Conservation (phyloP, 2,113 vertebrate species). For the Burhinus oedicnemus region DNA sequence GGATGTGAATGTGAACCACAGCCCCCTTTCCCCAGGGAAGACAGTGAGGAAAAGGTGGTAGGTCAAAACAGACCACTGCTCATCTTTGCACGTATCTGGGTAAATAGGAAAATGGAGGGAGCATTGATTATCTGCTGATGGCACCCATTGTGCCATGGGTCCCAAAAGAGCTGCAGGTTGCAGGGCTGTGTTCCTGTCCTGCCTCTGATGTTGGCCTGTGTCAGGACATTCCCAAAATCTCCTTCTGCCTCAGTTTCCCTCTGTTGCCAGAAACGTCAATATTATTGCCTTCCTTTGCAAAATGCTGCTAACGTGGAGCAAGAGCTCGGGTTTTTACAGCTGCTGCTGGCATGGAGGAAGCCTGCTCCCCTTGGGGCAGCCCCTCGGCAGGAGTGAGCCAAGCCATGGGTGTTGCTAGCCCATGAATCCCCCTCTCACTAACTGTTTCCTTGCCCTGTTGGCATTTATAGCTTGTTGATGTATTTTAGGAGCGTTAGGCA, state of each 20-base stretch:
- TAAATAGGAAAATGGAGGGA: not conserved
- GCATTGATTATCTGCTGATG: not conserved
- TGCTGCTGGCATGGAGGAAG: not conserved
- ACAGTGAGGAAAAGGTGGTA: not conserved
- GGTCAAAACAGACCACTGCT: not conserved
- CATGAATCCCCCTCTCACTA: not conserved
- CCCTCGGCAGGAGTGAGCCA: fast-evolving
- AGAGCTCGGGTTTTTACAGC: not conserved
- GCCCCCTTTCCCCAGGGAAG: not conserved
- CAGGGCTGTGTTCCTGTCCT: not conserved
- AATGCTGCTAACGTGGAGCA: not conserved
- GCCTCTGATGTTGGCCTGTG: not conserved
- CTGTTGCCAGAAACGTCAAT: not conserved
- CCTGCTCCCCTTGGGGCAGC: not conserved
- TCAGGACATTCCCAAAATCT: not conserved
- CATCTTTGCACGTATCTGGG: not conserved
- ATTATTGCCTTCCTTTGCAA: not conserved
- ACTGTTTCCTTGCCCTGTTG: not conserved
- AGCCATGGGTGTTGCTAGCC: not conserved
- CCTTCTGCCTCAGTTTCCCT: not conserved
- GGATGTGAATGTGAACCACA: not conserved
- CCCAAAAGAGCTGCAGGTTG: not conserved
- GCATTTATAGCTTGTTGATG: not conserved
- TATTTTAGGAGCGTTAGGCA: not conserved
- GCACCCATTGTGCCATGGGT: not conserved